Base-by-base conservation (phyloP, 1,140 invertebrate species). In the Diabrotica undecimpunctata region DNA sequence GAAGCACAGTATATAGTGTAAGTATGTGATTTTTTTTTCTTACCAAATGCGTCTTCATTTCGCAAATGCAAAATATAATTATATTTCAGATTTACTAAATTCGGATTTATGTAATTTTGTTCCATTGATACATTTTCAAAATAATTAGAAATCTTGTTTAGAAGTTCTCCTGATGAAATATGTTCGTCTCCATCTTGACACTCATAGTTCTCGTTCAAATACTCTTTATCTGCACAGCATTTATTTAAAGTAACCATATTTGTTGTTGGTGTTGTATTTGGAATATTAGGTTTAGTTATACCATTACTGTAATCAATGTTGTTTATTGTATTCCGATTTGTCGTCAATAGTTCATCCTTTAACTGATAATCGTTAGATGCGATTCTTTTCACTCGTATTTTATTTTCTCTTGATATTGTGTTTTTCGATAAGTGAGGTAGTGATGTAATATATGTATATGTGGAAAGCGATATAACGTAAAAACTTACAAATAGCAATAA, bases 181-280 rank as follows among this genome's bases (percentile, higher is more conserved):
- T 0, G 10, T 36, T 7, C 25, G 13, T 50, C 35, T 8, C 8
- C 13, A 13, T 61, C 50, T 11, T 41, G 37, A 61, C 59, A 61
- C 35, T 61, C 12, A 7, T 41, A 35, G 7, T 61, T 52, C 4
- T 14, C n/a, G n/a, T 61, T 61, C 59, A 61, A 37, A 12, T n/a
- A 36, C 25, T 61, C 8, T 10, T 52, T 52, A 6, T n/a, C 8
- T 6, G 41, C 41, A 36, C 59, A 61, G 12, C 59, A 61, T 13
- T 41, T 35, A 8, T 61, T 51, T 14, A 61, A 51, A 13, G 41
- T 35, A n/a, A 61, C 25, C 25, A 25, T 61, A 11, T 61, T 51
- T 36, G 35, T 11, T 6, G 41, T 59, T n/a, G 25, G 25, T 25
- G 4, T 25, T 25, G 25, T 25, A 4, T 25, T 25, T 25, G 25